Evolutionary conservation across 1,140 invertebrate species (phyloP), one percentile per base, ranked within the genome.

Genomic region (Delia radicum): DNA sequence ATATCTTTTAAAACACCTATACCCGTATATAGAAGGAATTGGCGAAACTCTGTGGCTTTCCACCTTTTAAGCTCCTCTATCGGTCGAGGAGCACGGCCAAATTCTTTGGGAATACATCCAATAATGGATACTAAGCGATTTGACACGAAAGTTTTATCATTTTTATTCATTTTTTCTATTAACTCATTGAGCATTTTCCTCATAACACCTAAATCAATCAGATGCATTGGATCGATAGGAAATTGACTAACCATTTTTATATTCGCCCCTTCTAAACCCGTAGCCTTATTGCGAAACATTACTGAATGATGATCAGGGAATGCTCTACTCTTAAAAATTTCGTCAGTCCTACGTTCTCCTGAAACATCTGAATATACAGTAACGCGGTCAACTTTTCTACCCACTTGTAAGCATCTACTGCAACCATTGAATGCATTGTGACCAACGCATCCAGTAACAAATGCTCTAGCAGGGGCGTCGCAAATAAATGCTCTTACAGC

Each of bases 21-120:
- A 12, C 87, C 87, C 15, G 81, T 86, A 78, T 89, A 89, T 7
- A 88, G 76, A 18, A 89, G 71, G 79, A 88, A 87, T 62, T 83
- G 77, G 27, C 87, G 75, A 78, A 87, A 87, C 78, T 89, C 88
- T 62, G 87, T 88, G 8, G 86, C 88, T 79, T 89, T 89, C 86
- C 86, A 89, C 31, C 80, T 73, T 5, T 82, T 78, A 29, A 87
- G 26, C 48, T 88, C 85, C 21, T 71, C 31, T 2, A 89, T 75
- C 24, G 72, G 37, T 74, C 86, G 77, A 7, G 87, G 83, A 76
- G 87, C 86, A 75, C 63, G 8, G 1, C 5, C 24, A 27, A 75
- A 75, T 48, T 75, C 63, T 18, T 69, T 42, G 10, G 74, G 63
- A 29, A 48, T 55, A 69, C 15, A 31, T 29, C 37, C 26, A 10